A percentile compares a stretch with the other conserved stretches of the same genome.
Conservation (phyloP, 2,888 invertebrate species). For the Hyposoter didymator region DNA sequence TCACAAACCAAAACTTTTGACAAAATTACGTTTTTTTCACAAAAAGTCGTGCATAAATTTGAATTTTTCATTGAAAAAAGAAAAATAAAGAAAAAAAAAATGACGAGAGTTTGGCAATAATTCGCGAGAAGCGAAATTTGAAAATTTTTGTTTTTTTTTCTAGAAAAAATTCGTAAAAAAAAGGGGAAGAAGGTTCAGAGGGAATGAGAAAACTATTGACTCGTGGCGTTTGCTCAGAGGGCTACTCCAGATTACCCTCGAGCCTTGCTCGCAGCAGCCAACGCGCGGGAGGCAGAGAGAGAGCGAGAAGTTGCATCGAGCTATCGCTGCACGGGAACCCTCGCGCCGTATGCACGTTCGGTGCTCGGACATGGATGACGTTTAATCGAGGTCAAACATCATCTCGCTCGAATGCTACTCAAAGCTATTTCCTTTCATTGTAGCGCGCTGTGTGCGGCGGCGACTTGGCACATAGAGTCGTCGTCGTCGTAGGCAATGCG, state of each 20-base stretch:
- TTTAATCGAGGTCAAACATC: conserved; percentile 66
- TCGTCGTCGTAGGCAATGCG: conserved; percentile 46
- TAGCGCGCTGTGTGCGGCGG: conserved; percentile 12
- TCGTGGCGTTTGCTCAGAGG: not conserved
- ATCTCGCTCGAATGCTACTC: conserved; percentile 63
- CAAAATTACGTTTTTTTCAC: no score
- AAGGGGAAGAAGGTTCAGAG: no score
- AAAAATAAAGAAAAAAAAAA: no score
- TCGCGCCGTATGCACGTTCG: conserved; percentile 17
- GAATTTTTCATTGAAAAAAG: no score
- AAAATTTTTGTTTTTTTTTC: no score
- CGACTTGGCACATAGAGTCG: not conserved
- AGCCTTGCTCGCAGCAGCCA: no score
- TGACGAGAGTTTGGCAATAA: no score
- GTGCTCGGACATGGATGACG: conserved; percentile 38
- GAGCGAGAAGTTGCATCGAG: not conserved
- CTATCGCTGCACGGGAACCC: not conserved
- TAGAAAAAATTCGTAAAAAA: no score
- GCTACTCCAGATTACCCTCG: not conserved
- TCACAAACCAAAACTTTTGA: no score
- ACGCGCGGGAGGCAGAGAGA: not conserved
- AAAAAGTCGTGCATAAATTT: no score
- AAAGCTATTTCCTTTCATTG: conserved; percentile 64
- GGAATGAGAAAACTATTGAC: not conserved
- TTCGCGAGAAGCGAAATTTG: no score